These are phyloP conservation scores for Caracal caracal DNA, from an alignment of 2,113 vertebrate genomes.

Conservation along the genomic window DNA sequence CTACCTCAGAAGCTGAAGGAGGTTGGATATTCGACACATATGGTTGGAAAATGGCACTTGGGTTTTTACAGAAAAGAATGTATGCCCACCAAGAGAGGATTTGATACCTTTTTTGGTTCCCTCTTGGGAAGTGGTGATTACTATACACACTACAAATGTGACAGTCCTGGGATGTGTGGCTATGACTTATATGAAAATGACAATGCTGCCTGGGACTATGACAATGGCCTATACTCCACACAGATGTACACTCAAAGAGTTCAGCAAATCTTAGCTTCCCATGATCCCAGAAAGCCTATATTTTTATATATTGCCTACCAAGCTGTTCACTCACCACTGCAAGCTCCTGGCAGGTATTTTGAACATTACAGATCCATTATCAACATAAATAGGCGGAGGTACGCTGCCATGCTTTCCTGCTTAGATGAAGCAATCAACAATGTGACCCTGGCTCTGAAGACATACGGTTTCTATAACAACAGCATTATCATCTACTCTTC, in stretches of 20 bases:
- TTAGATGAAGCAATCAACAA: constrained; percentile 96
- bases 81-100: constrained; percentile 95
- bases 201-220: constrained; percentile 95
- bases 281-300: constrained; percentile 90
- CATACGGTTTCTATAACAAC: constrained; percentile 94
- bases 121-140: constrained; percentile 97
- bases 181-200: constrained; percentile 97
- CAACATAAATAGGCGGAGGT: constrained; percentile 93
- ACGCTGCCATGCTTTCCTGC: constrained; percentile 97
- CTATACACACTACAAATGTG: constrained; percentile 98
- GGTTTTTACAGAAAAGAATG: constrained; percentile 97
- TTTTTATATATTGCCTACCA: constrained; percentile 97
- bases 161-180: constrained; percentile 94
- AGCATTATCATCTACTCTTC: constrained; percentile 96
- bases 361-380: constrained; percentile 94
- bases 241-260: constrained; percentile 96
- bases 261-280: constrained; percentile 91
- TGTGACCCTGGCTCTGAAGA: constrained; percentile 92
- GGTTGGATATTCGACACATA: constrained; percentile 95
- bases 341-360: constrained; percentile 94
- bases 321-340: constrained; percentile 96
- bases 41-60: constrained; percentile 99
- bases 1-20: constrained; percentile 96
- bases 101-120: constrained; percentile 97
- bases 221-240: constrained; percentile 94